Base-by-base conservation (phyloP, 2,888 invertebrate genomes). In the Aporophyla nigra region DNA sequence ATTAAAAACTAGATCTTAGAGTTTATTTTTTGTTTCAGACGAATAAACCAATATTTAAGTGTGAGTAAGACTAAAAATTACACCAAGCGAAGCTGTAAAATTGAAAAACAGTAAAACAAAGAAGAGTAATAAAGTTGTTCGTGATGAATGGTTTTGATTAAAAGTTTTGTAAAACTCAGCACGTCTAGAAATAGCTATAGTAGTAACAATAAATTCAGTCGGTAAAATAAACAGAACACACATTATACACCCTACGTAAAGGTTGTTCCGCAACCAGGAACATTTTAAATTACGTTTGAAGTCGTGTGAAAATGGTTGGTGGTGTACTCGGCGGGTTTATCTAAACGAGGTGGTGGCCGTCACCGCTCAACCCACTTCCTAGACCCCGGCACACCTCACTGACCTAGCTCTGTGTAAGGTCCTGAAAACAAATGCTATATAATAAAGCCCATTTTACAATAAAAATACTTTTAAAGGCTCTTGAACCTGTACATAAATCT, bases 271-370 rank as follows among this genome's bases (percentile, higher is more conserved):
- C 76, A 74, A 87, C 79, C 83, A 87, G 66, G 71, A 83, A 85
- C 89, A 87, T 89, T 91, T 90, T 91, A 89, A 90, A 90, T 89
- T 88, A 89, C 87, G 87, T 88, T 88, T 87, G 85, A 87, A 89
- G 84, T 88, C 85, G 88, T 88, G 87, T 86, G 90, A 86, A 87
- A 87, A 88, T 88, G 83, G 87, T 82, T 86, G 69, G 83, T 79
- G 62, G 85, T 78, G 71, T 76, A 78, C 75, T 71, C 78, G 65
- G 76, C 59, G 74, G 76, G 88, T 87, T 92, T 91, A 91, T 91
- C 91, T 91, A 89, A 91, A 91, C 89, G 91, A 89, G 86, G 83
- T 79, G 78, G 81, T 76, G 74, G 70, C 80, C n/a, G 51, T 71
- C 76, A 46, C 54, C 71, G 14, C 77, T 27, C 69, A 58, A 70